Percentiles rank a stretch among this genome's conserved stretches.
Evolutionary conservation across 2,888 invertebrate species (phyloP).

Genomic region (Poecilus cupreus): DNA sequence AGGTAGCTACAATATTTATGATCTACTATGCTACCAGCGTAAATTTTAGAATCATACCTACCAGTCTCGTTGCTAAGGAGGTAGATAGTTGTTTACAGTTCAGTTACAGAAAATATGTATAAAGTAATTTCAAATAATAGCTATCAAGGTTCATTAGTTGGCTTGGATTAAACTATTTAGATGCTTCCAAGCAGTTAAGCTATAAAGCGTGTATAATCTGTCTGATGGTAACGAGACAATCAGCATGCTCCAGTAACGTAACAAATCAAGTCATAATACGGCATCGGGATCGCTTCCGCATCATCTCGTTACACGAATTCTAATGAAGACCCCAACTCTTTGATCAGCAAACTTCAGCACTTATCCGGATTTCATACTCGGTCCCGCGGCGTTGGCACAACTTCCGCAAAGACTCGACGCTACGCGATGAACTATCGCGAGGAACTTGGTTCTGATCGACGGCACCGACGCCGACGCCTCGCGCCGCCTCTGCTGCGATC

Average conservation of each 20-base stretch:
- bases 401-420: background rate
- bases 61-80: too few species aligned
- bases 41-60: too few species aligned
- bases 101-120: too few species aligned
- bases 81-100: too few species aligned
- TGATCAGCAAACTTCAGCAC: slow-evolving; percentile 25
- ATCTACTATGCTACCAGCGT: too few species aligned
- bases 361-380: slow-evolving; percentile 22
- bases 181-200: background rate
- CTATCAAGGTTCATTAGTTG: too few species aligned
- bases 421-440: slow-evolving; percentile 6
- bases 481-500: background rate
- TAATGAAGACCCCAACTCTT: slow-evolving; percentile 16
- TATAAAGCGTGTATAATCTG: background rate
- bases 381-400: background rate
- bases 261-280: background rate
- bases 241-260: background rate
- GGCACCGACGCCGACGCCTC: background rate
- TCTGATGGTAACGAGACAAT: background rate
- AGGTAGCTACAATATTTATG: too few species aligned
- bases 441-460: background rate
- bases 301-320: slow-evolving; percentile 25
- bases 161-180: too few species aligned
- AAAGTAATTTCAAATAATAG: too few species aligned
- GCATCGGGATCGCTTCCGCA: slow-evolving; percentile 6